These are phyloP conservation scores for Gambusia holbrooki DNA, from an alignment of 2,113 vertebrate species.

Conservation along the genomic window DNA sequence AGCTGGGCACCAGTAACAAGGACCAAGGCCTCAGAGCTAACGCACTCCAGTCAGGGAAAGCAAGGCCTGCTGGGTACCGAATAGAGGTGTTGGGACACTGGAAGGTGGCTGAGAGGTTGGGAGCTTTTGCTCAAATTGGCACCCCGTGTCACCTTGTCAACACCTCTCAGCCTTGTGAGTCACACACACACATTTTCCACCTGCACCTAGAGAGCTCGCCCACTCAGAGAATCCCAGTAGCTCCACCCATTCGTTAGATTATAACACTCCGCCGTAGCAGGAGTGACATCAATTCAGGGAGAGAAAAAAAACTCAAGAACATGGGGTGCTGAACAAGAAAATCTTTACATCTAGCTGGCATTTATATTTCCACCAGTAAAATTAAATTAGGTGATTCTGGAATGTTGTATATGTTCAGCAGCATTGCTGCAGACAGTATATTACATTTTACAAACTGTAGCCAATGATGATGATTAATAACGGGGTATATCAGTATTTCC, in stretches of 20 bases:
- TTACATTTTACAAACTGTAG: neutral
- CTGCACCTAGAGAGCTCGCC: conserved; percentile 23
- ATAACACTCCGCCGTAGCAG: neutral
- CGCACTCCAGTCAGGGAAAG: conserved; percentile 35
- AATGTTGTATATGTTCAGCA: neutral
- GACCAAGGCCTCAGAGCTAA: conserved; percentile 41
- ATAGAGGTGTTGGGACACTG: conserved; percentile 42
- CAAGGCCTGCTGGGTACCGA: conserved; percentile 50
- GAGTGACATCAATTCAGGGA: neutral
- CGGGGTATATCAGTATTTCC: neutral
- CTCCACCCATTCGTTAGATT: conserved; percentile 39
- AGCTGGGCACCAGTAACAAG: conserved; percentile 66
- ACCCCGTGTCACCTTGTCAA: conserved; percentile 64
- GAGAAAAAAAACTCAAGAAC: neutral
- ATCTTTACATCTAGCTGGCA: neutral
- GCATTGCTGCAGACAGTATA: neutral
- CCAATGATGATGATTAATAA: neutral
- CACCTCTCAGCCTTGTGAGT: conserved; percentile 45
- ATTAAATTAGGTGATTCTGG: neutral
- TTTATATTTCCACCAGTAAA: neutral
- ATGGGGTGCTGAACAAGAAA: conserved; percentile 1
- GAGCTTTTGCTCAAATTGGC: conserved; percentile 64
- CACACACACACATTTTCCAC: conserved; percentile 5
- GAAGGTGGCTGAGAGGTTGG: conserved; percentile 24
- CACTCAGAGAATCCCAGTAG: neutral